Evolutionary conservation across 2,888 invertebrate species (phyloP).

Genomic region (Lithodes maja): DNA sequence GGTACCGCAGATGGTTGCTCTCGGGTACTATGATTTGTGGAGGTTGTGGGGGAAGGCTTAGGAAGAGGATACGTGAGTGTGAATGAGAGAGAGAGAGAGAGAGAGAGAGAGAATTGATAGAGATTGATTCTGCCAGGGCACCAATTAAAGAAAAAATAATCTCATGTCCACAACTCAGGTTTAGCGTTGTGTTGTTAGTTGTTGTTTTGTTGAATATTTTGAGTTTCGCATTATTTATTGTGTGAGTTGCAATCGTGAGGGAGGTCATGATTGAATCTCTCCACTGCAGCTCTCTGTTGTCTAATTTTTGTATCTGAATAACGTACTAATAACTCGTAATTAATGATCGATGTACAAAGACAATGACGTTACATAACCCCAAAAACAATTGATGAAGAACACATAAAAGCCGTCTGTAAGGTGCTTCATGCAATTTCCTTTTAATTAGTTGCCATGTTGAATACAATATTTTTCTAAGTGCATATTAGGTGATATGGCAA

Average conservation of each 20-base stretch:
- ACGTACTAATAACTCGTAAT: not conserved
- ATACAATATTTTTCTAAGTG: too few species aligned
- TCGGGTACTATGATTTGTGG: too few species aligned
- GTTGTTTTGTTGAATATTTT: not conserved
- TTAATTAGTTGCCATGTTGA: too few species aligned
- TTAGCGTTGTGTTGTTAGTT: not conserved
- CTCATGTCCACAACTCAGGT: not conserved
- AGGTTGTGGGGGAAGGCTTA: too few species aligned
- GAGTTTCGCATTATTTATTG: not conserved
- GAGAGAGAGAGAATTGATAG: not conserved
- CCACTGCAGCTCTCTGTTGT: not conserved
- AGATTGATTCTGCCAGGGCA: not conserved
- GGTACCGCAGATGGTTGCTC: too few species aligned
- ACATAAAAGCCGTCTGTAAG: too few species aligned
- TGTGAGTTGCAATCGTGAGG: not conserved
- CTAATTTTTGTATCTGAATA: not conserved
- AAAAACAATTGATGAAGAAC: too few species aligned
- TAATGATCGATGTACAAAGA: not conserved
- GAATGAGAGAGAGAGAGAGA: not conserved
- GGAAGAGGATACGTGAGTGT: too few species aligned
- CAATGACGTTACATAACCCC: not conserved
- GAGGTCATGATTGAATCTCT: not conserved
- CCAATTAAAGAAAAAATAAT: not conserved
- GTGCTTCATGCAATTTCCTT: too few species aligned
- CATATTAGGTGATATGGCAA: too few species aligned